Percentiles rank a stretch among this genome's conserved stretches.
phyloP scores from a whole-genome alignment of 1,140 invertebrate genomes.

The Tyrophagus putrescentiae region DNA sequence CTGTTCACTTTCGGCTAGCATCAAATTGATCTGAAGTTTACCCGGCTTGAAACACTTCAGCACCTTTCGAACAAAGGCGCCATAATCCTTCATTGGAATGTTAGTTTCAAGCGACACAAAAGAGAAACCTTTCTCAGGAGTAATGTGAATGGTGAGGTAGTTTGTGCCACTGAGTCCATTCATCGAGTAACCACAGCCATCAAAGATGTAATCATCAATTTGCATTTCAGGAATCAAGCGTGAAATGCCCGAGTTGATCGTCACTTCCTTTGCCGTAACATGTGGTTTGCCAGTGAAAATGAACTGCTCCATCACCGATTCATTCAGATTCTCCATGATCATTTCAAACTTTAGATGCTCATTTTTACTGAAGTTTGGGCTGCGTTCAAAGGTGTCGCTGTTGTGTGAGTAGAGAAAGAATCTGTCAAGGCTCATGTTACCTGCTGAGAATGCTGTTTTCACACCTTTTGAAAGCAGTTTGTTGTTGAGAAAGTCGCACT shows the following conservation, averaged over 20 bases:
- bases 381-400: neutral
- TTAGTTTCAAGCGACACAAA: conserved; percentile 99
- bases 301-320: conserved; percentile 75
- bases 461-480: conserved; percentile 41
- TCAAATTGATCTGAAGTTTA: conserved; percentile 48
- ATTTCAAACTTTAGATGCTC: conserved; percentile 19
- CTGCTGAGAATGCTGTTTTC: neutral
- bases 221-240: conserved; percentile 79
- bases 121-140: conserved; percentile 86
- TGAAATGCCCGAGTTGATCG: conserved; percentile 81
- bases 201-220: conserved; percentile 93
- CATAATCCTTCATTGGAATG: conserved; percentile 58
- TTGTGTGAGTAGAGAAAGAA: conserved; percentile 1
- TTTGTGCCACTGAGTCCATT: conserved; percentile 87
- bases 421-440: neutral
- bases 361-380: neutral
- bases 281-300: conserved; percentile 50
- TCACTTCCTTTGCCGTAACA: conserved; percentile 66
- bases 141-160: conserved; percentile 98
- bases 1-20: neutral
- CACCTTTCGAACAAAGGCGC: conserved; percentile 64
- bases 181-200: conserved; percentile 98
- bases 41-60: conserved; percentile 73
- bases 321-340: conserved; percentile 38
- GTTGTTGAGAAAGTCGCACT: conserved; percentile 67